A percentile compares a stretch with the other conserved stretches of the same genome.
phyloP scores from a whole-genome alignment of 2,888 invertebrate species.

The Willowsia nigromaculata region DNA sequence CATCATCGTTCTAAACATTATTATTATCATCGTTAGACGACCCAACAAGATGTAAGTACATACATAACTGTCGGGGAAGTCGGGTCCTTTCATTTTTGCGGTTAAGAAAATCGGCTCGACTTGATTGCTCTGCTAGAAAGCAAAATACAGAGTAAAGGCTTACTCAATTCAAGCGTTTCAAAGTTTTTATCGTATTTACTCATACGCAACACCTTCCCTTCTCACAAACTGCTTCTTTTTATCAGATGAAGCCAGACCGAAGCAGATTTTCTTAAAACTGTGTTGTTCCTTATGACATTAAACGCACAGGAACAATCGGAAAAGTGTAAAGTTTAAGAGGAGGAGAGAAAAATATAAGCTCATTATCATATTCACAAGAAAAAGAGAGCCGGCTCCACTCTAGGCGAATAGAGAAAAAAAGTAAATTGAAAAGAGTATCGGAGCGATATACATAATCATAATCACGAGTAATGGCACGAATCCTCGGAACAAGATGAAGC shows the following conservation, averaged over 20 bases:
- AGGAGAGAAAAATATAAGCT: slow-evolving; percentile 61
- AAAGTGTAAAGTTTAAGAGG: slow-evolving; percentile 58
- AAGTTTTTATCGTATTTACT: slow-evolving; percentile 46
- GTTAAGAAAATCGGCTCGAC: slow-evolving; percentile 38
- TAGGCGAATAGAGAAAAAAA: background rate
- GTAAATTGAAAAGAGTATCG: background rate
- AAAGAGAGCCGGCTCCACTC: background rate
- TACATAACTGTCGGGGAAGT: background rate
- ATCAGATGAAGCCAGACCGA: slow-evolving; percentile 11
- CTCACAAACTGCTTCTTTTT: background rate
- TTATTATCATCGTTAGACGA: background rate
- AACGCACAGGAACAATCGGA: slow-evolving; percentile 30
- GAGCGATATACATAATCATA: background rate
- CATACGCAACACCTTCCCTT: slow-evolving; percentile 61
- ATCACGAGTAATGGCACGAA: background rate
- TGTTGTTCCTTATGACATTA: slow-evolving; percentile 6
- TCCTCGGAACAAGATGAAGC: slow-evolving; percentile 13
- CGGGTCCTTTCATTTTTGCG: slow-evolving; percentile 36
- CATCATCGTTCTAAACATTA: slow-evolving; percentile 28
- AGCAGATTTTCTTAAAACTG: slow-evolving; percentile 34
- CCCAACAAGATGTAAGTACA: background rate
- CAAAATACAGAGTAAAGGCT: background rate
- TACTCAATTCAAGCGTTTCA: slow-evolving; percentile 3
- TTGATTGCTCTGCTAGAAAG: background rate
- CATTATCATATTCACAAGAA: slow-evolving; percentile 67